Evolutionary conservation across 2,113 vertebrate species (phyloP), one percentile per base, ranked within the genome.

Genomic region (Synodontis membranacea): DNA sequence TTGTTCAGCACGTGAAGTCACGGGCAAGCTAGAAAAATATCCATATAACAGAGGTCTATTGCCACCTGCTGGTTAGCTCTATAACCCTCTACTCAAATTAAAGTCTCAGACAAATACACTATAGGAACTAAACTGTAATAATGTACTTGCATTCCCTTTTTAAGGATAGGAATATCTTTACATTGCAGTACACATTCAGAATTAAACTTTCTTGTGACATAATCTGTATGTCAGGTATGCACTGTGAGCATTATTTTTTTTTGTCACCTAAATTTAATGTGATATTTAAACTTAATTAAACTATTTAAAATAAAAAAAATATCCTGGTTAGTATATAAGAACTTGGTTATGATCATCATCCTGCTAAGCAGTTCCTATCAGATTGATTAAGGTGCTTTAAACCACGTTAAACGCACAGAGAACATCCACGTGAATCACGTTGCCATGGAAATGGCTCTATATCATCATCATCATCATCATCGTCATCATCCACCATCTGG

Each of bases 361-460:
- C 48, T 80, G 28, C 39, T 83, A 54, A 15, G 11, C 3, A 56
- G 64, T 79, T 85, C 83, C 74, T n/a, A 11, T 80, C 42, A 80
- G 75, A 83, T 76, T 4, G 5, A 54, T 37, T 60, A 25, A 84
- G n/a, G 15, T 48, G 44, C 31, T 75, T 70, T 79, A 80, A 80
- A 37, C 52, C 23, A 52, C 31, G 31, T 78, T 74, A 64, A 78
- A 75, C 83, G 44, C 28, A 82, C 54, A 62, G 70, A 80, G 37
- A 37, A 86, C n/a, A 83, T 34, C 56, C 64, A 74, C 88, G 76
- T 44, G 46, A 88, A 88, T 86, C 79, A 85, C 54, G 76, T 42
- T 72, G 56, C 81, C 80, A 82, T 89, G 87, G 86, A 54, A 88
- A 84, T 86, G 66, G 60, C 25, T 79, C 44, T 50, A 48, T 86